A percentile compares a stretch with the other conserved stretches of the same genome.
These are phyloP conservation scores for Tenrec ecaudatus DNA, from an alignment of 2,113 vertebrate species.

Conservation along the genomic window DNA sequence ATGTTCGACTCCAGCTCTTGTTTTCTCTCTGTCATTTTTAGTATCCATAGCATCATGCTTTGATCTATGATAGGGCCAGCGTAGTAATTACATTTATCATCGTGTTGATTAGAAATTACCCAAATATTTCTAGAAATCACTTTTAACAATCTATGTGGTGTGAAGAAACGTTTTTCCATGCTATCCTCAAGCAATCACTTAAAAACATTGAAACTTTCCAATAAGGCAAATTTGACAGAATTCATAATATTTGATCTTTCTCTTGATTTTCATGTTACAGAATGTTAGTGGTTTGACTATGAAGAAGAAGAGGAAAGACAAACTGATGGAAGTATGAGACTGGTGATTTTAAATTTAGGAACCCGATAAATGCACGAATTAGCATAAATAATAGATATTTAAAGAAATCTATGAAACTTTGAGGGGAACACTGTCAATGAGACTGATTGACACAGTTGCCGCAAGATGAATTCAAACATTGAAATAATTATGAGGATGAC, in stretches of 20 bases:
- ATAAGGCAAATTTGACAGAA: constrained; percentile 53
- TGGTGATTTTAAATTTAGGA: constrained; percentile 16
- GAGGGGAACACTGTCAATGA: too few species aligned
- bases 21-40: neutral
- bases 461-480: too few species aligned
- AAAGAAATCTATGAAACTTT: neutral
- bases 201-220: constrained; percentile 71
- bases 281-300: constrained; percentile 1
- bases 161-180: neutral
- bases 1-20: neutral
- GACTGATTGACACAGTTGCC: too few species aligned
- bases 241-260: constrained; percentile 46
- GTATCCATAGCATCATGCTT: neutral
- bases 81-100: neutral
- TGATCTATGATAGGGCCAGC: neutral
- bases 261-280: constrained; percentile 72
- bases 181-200: constrained; percentile 30
- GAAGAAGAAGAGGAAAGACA: constrained; percentile 33
- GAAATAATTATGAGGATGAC: too few species aligned
- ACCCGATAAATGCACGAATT: constrained; percentile 41
- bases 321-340: neutral
- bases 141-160: constrained; percentile 53
- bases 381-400: neutral
- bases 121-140: constrained; percentile 43
- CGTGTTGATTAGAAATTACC: constrained; percentile 51